Conservation (phyloP, 2,888 invertebrate species). For the Idaea dimidiata region DNA sequence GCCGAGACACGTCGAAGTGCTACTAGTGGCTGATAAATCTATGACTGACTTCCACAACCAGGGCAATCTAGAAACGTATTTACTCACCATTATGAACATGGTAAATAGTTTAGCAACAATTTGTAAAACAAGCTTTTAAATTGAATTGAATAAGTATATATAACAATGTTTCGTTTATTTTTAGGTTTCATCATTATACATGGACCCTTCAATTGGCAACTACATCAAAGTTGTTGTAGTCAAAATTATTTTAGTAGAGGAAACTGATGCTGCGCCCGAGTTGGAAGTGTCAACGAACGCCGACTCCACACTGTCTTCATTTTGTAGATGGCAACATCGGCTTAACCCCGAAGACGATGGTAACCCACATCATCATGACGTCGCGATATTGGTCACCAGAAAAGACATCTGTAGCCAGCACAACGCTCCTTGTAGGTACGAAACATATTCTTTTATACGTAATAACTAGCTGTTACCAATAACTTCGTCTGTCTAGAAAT, state of each 20-base stretch:
- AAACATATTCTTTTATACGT: constrained; percentile 22
- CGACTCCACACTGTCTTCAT: constrained; percentile 89
- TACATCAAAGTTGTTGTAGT: constrained; percentile 95
- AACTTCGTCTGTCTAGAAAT: too few species aligned
- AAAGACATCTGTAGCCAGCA: constrained; percentile 86
- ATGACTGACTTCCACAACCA: constrained; percentile 94
- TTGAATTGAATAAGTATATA: not conserved
- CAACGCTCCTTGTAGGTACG: constrained; percentile 78
- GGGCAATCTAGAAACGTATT: constrained; percentile 91
- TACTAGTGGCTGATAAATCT: constrained; percentile 92
- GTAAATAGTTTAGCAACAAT: constrained; percentile 60
- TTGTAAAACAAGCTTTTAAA: not conserved
- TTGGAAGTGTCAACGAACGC: constrained; percentile 90
- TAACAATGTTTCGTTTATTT: constrained; percentile 17
- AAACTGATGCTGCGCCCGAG: constrained; percentile 81
- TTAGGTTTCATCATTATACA: constrained; percentile 88
- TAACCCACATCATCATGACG: constrained; percentile 94
- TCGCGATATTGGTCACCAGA: constrained; percentile 92
- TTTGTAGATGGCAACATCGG: constrained; percentile 91
- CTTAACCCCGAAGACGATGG: constrained; percentile 88
- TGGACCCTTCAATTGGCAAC: constrained; percentile 94
- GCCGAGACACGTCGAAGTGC: constrained; percentile 90
- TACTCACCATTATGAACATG: constrained; percentile 96
- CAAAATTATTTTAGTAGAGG: constrained; percentile 89
- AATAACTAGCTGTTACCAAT: too few species aligned